Base-by-base conservation (phyloP, 2,888 invertebrate genomes). In the Ctenicera cuprea region DNA sequence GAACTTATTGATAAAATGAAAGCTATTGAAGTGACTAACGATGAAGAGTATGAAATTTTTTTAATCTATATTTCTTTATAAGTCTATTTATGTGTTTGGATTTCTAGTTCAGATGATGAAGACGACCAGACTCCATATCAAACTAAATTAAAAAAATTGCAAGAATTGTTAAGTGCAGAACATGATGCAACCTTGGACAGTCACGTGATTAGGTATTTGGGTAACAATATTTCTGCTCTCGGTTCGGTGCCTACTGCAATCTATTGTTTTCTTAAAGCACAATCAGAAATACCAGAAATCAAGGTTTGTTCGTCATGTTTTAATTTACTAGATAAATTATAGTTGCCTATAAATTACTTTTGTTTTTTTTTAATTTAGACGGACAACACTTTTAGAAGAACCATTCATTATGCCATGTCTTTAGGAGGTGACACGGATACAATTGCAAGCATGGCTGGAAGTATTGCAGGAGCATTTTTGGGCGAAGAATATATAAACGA, bases 361-460 rank as follows among this genome's bases (percentile, higher is more conserved):
- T n/a, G n/a, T 48, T 14, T n/a, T 41, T 48, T 59, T 30, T 52
- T 41, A 59, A 22, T 82, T 83, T 87, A 89, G 87, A 89, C 89
- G 50, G 87, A 89, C 11, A 91, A 91, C 85, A 86, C 88, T 22
- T 90, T 93, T 80, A 89, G 92, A 81, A 88, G 92, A 76, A 90
- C 92, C 3, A 86, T 94, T 41, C 91, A 93, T 79, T 92, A 91
- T 84, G 92, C 94, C 9, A 91, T 94, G 75, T 89, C 90, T 14
- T 85, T 94, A 11, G 94, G 94, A 22, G 94, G 94, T 3, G 94
- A 94, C 84, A 92, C 94, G 0, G 94, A 94, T 81, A 94, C 94
- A 0, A 93, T 94, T 79, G 94, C 92, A 0, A 89, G 91, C 61
- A 94, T 94, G 94, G 91, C 94, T 3, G 93, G 92, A 11, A 90